Evolutionary conservation across 2,113 vertebrate genomes (phyloP).

Genomic region (Austrofundulus limnaeus): DNA sequence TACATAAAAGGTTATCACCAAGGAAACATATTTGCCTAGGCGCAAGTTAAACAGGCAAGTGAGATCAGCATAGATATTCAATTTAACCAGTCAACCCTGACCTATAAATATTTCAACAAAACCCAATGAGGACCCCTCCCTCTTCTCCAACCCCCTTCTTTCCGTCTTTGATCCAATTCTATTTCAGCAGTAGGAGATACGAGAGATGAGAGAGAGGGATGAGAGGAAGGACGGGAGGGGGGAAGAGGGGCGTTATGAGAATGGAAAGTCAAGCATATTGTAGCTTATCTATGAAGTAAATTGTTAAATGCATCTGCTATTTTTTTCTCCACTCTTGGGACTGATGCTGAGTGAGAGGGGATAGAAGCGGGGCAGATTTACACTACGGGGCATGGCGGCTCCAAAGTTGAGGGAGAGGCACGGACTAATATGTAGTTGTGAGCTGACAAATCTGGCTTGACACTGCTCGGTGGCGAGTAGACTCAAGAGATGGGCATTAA

Average conservation of each 20-base stretch:
- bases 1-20: conserved; percentile 99
- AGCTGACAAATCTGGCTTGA: conserved; percentile 92
- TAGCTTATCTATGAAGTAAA: conserved; percentile 95
- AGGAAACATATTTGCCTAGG: conserved; percentile 99
- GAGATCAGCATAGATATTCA: conserved; percentile 99
- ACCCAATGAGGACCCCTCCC: conserved; percentile 91
- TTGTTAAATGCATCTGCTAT: conserved; percentile 95
- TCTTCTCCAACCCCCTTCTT: conserved; percentile 65
- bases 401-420: conserved; percentile 90
- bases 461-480: conserved; percentile 84
- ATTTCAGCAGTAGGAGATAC: conserved; percentile 90
- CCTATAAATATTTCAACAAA: conserved; percentile 99
- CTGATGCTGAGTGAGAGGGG: conserved; percentile 39
- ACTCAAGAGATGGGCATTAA: conserved; percentile 89
- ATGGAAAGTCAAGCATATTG: conserved; percentile 91
- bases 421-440: conserved; percentile 93
- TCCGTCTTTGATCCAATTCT: conserved; percentile 96
- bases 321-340: conserved; percentile 81
- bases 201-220: conserved; percentile 75
- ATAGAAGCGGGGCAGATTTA: conserved; percentile 85
- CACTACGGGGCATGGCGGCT: conserved; percentile 81
- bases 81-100: conserved; percentile 99
- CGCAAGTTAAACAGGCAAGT: conserved; percentile 99
- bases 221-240: conserved; percentile 83
- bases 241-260: conserved; percentile 82